Conservation (phyloP, 2,113 vertebrate genomes). For the Chloropsis cyanopogon region DNA sequence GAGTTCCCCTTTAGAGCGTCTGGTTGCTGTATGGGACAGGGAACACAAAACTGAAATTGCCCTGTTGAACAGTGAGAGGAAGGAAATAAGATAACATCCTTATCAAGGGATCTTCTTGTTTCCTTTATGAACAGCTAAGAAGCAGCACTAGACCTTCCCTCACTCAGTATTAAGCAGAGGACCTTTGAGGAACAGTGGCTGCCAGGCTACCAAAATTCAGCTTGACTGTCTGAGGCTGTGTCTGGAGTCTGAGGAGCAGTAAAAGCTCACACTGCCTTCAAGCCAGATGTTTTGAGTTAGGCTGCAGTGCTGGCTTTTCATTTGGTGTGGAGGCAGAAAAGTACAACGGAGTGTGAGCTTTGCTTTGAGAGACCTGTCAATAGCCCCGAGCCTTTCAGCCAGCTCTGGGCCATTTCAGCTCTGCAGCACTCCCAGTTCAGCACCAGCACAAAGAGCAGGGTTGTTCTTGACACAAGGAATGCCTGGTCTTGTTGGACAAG, state of each 20-base stretch:
- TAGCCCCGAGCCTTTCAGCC: neutral
- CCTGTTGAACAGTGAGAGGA: neutral
- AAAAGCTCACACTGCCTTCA: neutral
- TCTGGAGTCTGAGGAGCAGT: neutral
- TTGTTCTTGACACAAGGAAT: neutral
- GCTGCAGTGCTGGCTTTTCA: neutral
- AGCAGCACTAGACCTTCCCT: neutral
- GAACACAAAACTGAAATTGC: neutral
- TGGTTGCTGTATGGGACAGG: neutral
- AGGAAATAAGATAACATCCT: slow-evolving; percentile 49
- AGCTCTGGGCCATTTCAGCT: neutral
- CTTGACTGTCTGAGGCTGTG: neutral
- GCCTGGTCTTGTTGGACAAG: neutral
- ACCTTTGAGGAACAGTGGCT: neutral
- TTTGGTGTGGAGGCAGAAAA: neutral
- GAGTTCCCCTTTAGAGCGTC: neutral
- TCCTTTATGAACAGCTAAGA: slow-evolving; percentile 27
- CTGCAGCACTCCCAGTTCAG: neutral
- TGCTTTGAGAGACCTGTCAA: neutral
- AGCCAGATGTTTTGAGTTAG: slow-evolving; percentile 1
- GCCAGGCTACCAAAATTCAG: neutral
- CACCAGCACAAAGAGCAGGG: neutral
- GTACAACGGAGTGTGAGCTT: neutral
- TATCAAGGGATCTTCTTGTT: slow-evolving; percentile 36
- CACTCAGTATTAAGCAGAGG: neutral